phyloP scores from a whole-genome alignment of 2,797 vertebrate genomes.

The Cossypha heuglini region DNA sequence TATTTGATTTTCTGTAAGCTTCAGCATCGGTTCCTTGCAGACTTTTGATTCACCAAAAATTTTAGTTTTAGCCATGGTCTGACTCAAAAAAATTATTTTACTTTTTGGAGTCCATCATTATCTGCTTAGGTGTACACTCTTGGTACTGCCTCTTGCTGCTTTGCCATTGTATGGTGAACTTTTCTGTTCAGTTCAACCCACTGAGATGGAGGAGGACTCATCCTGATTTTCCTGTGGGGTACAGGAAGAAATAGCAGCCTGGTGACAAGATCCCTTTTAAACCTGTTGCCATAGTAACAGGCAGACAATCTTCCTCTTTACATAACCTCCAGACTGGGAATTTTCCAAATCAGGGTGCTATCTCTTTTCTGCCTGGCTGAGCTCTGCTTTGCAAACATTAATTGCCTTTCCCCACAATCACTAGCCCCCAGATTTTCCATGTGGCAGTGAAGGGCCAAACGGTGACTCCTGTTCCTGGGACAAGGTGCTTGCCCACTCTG shows the following conservation, averaged over 20 bases:
- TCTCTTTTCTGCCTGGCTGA: background rate
- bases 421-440: background rate
- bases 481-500: rapidly evolving
- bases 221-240: slow-evolving; percentile 26
- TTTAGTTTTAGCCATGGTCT: background rate
- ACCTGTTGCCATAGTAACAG: slow-evolving; percentile 43
- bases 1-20: background rate
- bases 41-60: background rate
- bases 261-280: slow-evolving; percentile 21
- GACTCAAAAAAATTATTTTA: background rate
- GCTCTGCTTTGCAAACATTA: background rate
- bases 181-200: slow-evolving; percentile 7
- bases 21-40: background rate
- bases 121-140: background rate
- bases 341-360: slow-evolving; percentile 10
- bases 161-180: slow-evolving; percentile 20
- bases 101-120: background rate
- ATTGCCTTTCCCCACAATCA: background rate
- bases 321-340: background rate
- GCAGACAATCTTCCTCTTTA: slow-evolving; percentile 11
- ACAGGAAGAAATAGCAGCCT: slow-evolving; percentile 35
- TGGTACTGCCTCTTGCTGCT: background rate
- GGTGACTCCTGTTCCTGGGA: background rate
- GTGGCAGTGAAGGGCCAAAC: background rate
- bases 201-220: slow-evolving; percentile 22